Conservation (phyloP, 2,888 invertebrate species). For the Baccha elongata region DNA sequence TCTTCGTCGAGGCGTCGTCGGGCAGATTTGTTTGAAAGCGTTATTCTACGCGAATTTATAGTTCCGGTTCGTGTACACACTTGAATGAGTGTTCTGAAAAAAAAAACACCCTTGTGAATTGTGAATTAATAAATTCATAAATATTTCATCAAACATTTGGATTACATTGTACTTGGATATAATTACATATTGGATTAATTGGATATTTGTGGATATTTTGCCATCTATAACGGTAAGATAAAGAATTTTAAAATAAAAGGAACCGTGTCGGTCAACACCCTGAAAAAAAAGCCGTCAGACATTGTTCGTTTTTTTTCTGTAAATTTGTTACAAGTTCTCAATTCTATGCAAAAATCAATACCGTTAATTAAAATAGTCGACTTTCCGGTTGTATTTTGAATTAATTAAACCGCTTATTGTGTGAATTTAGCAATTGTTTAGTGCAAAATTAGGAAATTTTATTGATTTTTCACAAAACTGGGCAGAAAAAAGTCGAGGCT, state of each 20-base stretch:
- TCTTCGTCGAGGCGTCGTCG: conserved; percentile 73
- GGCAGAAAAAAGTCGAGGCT: conserved; percentile 28
- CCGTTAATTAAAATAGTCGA: background rate
- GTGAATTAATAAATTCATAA: conserved; percentile 50
- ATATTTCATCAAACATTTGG: conserved; percentile 39
- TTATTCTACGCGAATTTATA: conserved; percentile 51
- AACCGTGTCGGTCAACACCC: conserved; percentile 58
- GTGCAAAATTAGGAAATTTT: conserved; percentile 47
- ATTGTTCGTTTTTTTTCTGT: conserved; percentile 34
- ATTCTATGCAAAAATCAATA: conserved; percentile 36
- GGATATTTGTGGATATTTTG: conserved; percentile 50
- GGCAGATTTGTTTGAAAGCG: conserved; percentile 46
- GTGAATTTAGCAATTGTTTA: conserved; percentile 44
- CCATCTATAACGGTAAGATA: conserved; percentile 51
- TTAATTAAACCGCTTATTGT: background rate
- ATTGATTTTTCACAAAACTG: conserved; percentile 67
- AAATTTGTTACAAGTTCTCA: background rate
- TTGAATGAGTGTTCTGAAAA: conserved; percentile 37
- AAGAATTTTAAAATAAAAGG: conserved; percentile 18
- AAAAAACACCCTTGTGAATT: conserved; percentile 57
- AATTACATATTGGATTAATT: conserved; percentile 44
- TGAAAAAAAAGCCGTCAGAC: conserved; percentile 44
- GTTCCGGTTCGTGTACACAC: conserved; percentile 70
- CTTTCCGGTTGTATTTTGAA: background rate
- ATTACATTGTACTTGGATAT: conserved; percentile 61